Conservation (phyloP, 2,797 vertebrate species). For the Enteromius trimaculatus region DNA sequence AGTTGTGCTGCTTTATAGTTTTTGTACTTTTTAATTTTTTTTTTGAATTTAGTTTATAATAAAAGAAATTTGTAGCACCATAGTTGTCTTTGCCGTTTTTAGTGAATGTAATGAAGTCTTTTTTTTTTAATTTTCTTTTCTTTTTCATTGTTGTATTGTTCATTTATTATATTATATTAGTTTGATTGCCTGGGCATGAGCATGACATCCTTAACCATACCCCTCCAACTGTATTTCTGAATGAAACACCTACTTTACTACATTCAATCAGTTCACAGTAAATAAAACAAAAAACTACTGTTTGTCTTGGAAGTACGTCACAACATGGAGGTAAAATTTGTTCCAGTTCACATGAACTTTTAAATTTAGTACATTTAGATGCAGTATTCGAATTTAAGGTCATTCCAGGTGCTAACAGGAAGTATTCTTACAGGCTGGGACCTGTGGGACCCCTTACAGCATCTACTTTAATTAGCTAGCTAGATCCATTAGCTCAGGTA, state of each 20-base stretch:
- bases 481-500: constrained; percentile 38
- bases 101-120: neutral
- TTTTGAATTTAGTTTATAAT: too few relatives aligned
- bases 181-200: too few relatives aligned
- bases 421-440: constrained; percentile 14
- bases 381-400: neutral
- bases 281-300: too few relatives aligned
- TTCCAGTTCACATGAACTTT: too few relatives aligned
- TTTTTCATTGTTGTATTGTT: too few relatives aligned
- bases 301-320: too few relatives aligned
- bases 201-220: too few relatives aligned
- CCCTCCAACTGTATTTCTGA: too few relatives aligned
- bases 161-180: neutral
- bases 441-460: neutral
- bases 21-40: neutral
- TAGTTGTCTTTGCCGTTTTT: neutral
- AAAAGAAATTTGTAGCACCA: neutral
- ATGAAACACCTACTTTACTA: too few relatives aligned
- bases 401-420: constrained; percentile 20
- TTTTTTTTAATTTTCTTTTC: too few relatives aligned
- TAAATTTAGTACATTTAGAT: neutral
- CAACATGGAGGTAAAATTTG: too few relatives aligned
- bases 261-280: too few relatives aligned
- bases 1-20: neutral
- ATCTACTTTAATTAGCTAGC: constrained; percentile 48